phyloP scores from a whole-genome alignment of 2,113 vertebrate genomes.

The Numenius arquata region DNA sequence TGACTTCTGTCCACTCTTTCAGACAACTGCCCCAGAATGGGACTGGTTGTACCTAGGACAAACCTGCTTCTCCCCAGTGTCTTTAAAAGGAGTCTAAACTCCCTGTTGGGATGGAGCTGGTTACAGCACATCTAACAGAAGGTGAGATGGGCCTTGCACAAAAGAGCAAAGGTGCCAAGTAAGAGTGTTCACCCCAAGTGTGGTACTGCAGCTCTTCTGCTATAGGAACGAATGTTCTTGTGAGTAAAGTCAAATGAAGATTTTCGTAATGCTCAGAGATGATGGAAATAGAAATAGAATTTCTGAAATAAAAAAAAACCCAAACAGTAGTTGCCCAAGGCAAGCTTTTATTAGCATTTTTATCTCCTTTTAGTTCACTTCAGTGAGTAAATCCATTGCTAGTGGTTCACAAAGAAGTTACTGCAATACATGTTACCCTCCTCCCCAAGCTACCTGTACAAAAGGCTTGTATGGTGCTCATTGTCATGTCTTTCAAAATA shows the following conservation, averaged over 20 bases:
- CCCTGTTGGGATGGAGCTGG: neutral
- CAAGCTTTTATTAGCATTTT: conserved; percentile 31
- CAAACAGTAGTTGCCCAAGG: neutral
- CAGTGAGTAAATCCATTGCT: conserved; percentile 4
- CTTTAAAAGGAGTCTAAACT: neutral
- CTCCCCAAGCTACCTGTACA: neutral
- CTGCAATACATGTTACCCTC: neutral
- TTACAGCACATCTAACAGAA: neutral
- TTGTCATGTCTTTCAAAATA: neutral
- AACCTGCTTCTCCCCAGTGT: neutral
- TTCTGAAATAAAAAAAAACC: neutral
- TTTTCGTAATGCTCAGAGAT: neutral
- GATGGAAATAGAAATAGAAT: neutral
- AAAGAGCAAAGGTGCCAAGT: neutral
- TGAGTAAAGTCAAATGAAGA: neutral
- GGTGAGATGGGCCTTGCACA: neutral
- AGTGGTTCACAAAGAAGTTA: neutral
- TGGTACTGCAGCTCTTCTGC: neutral
- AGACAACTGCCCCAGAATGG: neutral
- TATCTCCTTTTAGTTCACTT: neutral
- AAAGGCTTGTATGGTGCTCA: neutral
- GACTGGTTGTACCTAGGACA: neutral
- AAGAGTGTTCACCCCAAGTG: neutral
- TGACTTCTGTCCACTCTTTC: neutral
- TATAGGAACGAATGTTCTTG: neutral